A percentile compares a stretch with the other conserved stretches of the same genome.
Evolutionary conservation across 2,797 vertebrate species (phyloP).

Genomic region (Molossus molossus): DNA sequence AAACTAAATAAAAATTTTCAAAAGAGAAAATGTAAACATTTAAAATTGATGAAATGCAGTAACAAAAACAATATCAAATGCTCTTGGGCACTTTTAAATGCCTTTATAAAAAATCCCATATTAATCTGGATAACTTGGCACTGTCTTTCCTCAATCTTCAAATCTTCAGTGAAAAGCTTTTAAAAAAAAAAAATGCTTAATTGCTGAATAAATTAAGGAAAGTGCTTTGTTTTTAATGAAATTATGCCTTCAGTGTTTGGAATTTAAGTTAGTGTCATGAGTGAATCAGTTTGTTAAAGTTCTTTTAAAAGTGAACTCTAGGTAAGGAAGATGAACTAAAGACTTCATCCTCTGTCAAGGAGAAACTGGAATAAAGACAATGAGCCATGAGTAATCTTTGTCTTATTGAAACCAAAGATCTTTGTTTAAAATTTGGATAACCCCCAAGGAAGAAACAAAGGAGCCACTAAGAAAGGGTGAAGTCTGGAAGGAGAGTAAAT

Average conservation of each 20-base stretch:
- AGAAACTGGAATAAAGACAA: not conserved
- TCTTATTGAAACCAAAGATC: slow-evolving; percentile 44
- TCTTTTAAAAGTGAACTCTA: slow-evolving; percentile 44
- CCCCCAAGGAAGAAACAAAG: slow-evolving; percentile 48
- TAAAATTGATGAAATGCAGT: not conserved
- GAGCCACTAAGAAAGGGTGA: not conserved
- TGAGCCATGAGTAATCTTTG: not conserved
- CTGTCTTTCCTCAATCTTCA: not conserved
- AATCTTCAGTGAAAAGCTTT: not conserved
- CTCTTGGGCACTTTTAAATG: not conserved
- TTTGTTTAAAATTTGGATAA: slow-evolving; percentile 62
- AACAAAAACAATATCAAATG: not conserved
- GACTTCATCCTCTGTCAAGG: not conserved
- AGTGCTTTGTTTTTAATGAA: not conserved
- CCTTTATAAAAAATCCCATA: not conserved
- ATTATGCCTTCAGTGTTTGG: not conserved
- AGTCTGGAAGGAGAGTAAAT: not conserved
- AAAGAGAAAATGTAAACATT: not conserved
- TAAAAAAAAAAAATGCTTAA: not conserved
- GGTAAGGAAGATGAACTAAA: not conserved
- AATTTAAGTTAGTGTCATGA: not conserved
- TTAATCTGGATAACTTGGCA: not conserved
- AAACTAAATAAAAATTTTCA: not conserved
- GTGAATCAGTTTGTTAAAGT: not conserved
- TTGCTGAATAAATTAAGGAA: not conserved